Percentiles rank a stretch among this genome's conserved stretches.
Conservation (phyloP, 2,888 invertebrate species). For the Polydrusus pterygomalis region DNA sequence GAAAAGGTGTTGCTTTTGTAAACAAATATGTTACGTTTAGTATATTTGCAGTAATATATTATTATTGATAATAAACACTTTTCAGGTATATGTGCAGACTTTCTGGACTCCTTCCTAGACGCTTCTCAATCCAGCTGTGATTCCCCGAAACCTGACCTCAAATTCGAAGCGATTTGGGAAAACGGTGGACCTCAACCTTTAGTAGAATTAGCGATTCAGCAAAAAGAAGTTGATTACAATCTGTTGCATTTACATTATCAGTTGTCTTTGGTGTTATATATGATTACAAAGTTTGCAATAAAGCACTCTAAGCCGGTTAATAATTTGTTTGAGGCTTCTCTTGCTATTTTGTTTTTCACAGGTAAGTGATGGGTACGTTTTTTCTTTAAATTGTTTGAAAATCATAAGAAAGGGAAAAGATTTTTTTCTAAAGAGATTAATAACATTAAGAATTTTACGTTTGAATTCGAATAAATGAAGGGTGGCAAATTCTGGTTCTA, state of each 20-base stretch:
- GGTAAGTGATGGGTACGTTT: conserved; percentile 63
- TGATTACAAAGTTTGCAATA: conserved; percentile 86
- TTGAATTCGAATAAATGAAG: too few species aligned
- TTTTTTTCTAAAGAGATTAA: too few species aligned
- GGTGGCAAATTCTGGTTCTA: too few species aligned
- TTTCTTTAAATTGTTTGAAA: neutral
- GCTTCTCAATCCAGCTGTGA: conserved; percentile 67
- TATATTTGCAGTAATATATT: too few species aligned
- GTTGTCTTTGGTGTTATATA: conserved; percentile 83
- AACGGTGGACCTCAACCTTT: conserved; percentile 78
- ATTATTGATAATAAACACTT: neutral
- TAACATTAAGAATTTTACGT: too few species aligned
- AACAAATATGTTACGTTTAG: too few species aligned
- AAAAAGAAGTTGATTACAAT: conserved; percentile 83
- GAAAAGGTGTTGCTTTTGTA: too few species aligned
- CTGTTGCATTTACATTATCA: conserved; percentile 88
- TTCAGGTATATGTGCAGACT: conserved; percentile 40
- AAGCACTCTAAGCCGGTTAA: conserved; percentile 83
- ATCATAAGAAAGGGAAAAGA: too few species aligned
- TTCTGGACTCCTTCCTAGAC: conserved; percentile 70
- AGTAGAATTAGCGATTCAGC: conserved; percentile 83
- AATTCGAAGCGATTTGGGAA: conserved; percentile 81
- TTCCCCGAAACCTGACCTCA: conserved; percentile 69
- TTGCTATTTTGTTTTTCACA: conserved; percentile 76
- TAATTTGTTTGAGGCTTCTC: conserved; percentile 85